Percentiles rank a stretch among this genome's conserved stretches.
Evolutionary conservation across 2,888 invertebrate genomes (phyloP).

Genomic region (Archips crataeganus): DNA sequence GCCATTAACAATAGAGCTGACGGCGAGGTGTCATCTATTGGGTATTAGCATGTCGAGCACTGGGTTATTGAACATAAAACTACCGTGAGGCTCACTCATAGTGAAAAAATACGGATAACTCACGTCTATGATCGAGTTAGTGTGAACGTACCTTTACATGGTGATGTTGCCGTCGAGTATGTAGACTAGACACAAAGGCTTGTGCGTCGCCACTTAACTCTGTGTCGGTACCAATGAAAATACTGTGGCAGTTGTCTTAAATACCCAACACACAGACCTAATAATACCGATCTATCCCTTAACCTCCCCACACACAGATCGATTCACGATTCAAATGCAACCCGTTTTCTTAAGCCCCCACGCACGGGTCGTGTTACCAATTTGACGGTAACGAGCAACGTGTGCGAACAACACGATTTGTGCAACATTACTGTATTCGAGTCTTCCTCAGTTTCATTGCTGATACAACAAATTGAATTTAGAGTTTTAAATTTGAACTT

Average conservation of each 20-base stretch:
- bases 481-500: slow-evolving; percentile 14
- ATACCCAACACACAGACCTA: neutral
- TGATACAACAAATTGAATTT: neutral
- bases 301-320: neutral
- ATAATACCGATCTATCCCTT: neutral
- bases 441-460: neutral
- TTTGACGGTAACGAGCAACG: slow-evolving; percentile 59
- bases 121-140: too few relatives aligned
- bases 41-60: too few relatives aligned
- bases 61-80: too few relatives aligned
- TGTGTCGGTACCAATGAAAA: neutral
- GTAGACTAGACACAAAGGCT: too few relatives aligned
- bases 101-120: too few relatives aligned
- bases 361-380: slow-evolving; percentile 71
- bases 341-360: slow-evolving; percentile 24
- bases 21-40: too few relatives aligned
- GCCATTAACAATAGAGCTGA: too few relatives aligned
- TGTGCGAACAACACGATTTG: slow-evolving; percentile 35
- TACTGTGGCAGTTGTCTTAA: neutral
- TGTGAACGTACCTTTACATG: too few relatives aligned
- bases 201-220: too few relatives aligned
- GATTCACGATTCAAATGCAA: slow-evolving; percentile 1
- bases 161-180: too few relatives aligned
- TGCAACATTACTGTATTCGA: slow-evolving; percentile 27
- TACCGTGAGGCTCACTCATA: too few relatives aligned